Evolutionary conservation across 2,113 vertebrate species (phyloP), one percentile per base, ranked within the genome.

Genomic region (Pachyramphus minor): DNA sequence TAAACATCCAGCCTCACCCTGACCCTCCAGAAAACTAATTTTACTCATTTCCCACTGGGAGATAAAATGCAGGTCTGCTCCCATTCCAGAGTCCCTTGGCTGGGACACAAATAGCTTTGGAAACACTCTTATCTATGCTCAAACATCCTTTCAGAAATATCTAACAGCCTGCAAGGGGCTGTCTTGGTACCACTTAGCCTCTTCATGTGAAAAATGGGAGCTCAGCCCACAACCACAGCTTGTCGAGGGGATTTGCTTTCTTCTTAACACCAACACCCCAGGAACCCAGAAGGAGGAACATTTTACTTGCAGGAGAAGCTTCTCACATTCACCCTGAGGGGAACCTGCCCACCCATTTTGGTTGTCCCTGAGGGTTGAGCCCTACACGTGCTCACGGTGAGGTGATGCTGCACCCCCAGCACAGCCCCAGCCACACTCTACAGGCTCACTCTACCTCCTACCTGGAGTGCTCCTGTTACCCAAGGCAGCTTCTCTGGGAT

Each of bases 61-160:
- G 92, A 88, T 94, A 92, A 93, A 90, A 95, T 30, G n/a, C 87
- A 97, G 93, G 93, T 96, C 90, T 64, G 86, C 80, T 92, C 73
- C 96, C 84, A 89, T 75, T 72, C 64, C 83, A 86, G 73, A 41
- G 66, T 45, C 59, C 87, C 84, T 88, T 71, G 88, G 64, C 95
- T 95, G 75, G 64, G 86, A 92, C 80, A 89, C 90, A 96, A 92
- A 96, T 81, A 92, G 83, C 85, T 92, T 92, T 95, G 86, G 83
- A 82, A 96, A 84, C 49, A 35, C 37, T 94, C 90, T 92, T 95
- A 95, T 96, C 95, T 96, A 1, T 8, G 64, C 79, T 84, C 7
- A 1, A 66, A 93, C 4, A 12, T 93, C 88, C 93, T 74, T 74
- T 86, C 73, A 89, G 76, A 96, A 93, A 92, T 30, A 84, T 23